These are phyloP conservation scores for Mythimna ferrago DNA, from an alignment of 2,888 invertebrate species.

Conservation along the genomic window DNA sequence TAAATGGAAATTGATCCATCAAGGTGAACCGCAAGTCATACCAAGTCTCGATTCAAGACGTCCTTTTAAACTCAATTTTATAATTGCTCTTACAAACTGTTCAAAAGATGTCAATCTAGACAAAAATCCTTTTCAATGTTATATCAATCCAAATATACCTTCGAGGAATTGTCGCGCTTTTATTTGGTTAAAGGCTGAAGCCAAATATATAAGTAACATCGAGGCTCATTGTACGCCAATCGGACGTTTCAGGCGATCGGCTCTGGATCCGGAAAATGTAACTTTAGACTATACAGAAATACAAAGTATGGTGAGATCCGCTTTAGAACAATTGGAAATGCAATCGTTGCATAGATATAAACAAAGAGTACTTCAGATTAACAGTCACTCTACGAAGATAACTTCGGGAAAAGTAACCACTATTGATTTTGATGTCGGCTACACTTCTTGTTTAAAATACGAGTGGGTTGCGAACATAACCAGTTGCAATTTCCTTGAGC, in stretches of 20 bases:
- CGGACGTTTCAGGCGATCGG: constrained; percentile 70
- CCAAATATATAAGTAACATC: constrained; percentile 70
- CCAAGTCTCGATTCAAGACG: constrained; percentile 75
- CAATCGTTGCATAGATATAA: constrained; percentile 80
- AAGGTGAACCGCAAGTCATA: constrained; percentile 77
- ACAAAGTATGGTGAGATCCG: constrained; percentile 75
- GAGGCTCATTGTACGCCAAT: constrained; percentile 66
- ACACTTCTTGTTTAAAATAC: constrained; percentile 83
- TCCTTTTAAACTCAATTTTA: constrained; percentile 76
- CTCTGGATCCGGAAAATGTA: constrained; percentile 66
- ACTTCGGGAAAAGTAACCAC: constrained; percentile 80
- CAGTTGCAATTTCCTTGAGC: constrained; percentile 80
- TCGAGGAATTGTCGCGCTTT: constrained; percentile 74
- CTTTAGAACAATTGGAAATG: constrained; percentile 83
- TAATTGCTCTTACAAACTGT: constrained; percentile 78
- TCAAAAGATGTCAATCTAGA: constrained; percentile 71
- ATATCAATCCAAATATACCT: constrained; percentile 66
- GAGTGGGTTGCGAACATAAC: constrained; percentile 81
- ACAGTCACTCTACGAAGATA: constrained; percentile 79
- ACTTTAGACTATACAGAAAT: constrained; percentile 74
- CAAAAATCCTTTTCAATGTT: constrained; percentile 70
- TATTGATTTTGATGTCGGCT: constrained; percentile 85
- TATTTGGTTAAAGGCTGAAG: constrained; percentile 75
- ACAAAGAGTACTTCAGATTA: constrained; percentile 80
- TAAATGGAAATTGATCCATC: constrained; percentile 75